Evolutionary conservation across 2,888 invertebrate genomes (phyloP).

Genomic region (Ophion costatus): DNA sequence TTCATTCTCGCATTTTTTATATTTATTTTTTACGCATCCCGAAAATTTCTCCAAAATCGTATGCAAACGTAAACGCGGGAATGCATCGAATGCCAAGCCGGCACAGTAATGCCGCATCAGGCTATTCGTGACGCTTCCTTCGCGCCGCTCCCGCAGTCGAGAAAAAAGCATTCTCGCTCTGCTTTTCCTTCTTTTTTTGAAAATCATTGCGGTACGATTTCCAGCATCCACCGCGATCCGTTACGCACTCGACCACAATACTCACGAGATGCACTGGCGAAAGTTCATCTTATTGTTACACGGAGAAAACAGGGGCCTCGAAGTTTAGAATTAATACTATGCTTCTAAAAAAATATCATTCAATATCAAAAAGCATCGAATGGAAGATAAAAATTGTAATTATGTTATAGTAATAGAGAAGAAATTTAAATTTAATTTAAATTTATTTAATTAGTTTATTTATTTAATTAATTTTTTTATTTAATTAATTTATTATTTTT

Average conservation of each 20-base stretch:
- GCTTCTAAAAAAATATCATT: too few relatives aligned
- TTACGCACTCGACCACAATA: slow-evolving; percentile 59
- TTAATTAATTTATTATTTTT: too few relatives aligned
- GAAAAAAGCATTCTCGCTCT: neutral
- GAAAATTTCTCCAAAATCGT: neutral
- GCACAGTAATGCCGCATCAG: neutral
- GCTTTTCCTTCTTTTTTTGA: neutral
- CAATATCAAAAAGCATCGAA: too few relatives aligned
- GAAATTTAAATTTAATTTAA: too few relatives aligned
- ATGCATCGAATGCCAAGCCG: neutral
- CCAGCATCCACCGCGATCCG: slow-evolving; percentile 64
- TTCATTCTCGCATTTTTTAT: slow-evolving; percentile 13
- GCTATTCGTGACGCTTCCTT: slow-evolving; percentile 56
- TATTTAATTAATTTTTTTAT: too few relatives aligned
- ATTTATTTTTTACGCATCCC: neutral
- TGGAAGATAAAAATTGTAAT: too few relatives aligned
- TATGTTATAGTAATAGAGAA: too few relatives aligned
- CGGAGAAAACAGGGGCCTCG: too few relatives aligned
- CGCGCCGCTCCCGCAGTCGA: slow-evolving; percentile 26
- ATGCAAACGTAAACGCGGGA: slow-evolving; percentile 1
- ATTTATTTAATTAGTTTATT: too few relatives aligned
- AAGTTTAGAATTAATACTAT: too few relatives aligned
- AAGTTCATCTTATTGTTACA: slow-evolving; percentile 17
- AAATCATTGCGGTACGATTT: slow-evolving; percentile 7
- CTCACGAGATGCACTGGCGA: slow-evolving; percentile 24